Base-by-base conservation (phyloP, 2,797 vertebrate species). In the Myotis pilosus region DNA sequence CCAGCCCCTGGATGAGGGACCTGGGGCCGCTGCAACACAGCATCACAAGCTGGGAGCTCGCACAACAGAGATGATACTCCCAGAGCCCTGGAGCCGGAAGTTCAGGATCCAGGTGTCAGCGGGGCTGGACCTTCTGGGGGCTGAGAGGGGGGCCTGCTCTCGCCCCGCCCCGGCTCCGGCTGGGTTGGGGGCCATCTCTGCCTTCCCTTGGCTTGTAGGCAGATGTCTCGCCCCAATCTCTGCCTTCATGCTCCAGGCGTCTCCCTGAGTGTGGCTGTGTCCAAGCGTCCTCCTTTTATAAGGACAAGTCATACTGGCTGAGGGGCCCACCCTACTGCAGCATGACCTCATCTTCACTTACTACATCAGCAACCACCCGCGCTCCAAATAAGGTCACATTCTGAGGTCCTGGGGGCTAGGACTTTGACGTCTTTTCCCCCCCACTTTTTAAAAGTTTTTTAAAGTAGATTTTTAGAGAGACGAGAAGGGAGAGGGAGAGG, bases 331-430 rank as follows among this genome's bases (percentile, higher is more conserved):
- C 69, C 75, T 41, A 20, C 28, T n/a, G 69, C 80, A n/a, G 8
- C 7, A 33, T 87, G 93, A 95, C 87, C 41, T 86, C 96, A 91
- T 41, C 38, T 55, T 68, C 28, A 87, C 76, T 75, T 17, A 87
- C 6, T 20, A n/a, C 66, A 80, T 92, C 80, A 57, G 36, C 28
- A 28, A 60, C 55, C 28, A 81, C 25, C 60, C 64, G 11, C 8
- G 25, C 68, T 91, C 92, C 83, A 96, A 95, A 91, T 75, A 89
- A 69, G 51, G 68, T 41, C 49, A 51, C 16, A 9, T 28, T 36
- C 69, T 20, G 68, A 76, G 41, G 30, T 7, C 2, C 16, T 22
- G 49, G 80, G 53, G 69, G 28, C 53, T 10, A 49, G 62, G 62
- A 62, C 88, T 84, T 80, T 17, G 9, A 12, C 4, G 0, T 66